phyloP scores from a whole-genome alignment of 2,113 vertebrate genomes.

The Hemiprocne comata region DNA sequence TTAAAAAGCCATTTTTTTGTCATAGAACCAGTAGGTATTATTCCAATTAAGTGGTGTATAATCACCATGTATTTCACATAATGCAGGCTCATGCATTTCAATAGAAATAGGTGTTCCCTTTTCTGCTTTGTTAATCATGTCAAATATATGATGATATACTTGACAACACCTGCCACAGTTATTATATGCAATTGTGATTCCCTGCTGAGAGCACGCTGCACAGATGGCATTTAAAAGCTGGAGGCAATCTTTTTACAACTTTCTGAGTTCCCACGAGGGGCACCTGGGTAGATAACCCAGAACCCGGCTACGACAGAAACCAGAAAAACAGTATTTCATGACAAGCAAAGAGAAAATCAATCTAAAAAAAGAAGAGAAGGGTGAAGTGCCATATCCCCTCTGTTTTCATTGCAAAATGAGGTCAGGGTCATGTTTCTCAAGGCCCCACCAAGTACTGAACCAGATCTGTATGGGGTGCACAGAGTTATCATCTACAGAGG shows the following conservation, averaged over 20 bases:
- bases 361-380: background rate
- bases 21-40: constrained; percentile 67
- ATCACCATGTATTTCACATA: constrained; percentile 65
- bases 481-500: background rate
- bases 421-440: background rate
- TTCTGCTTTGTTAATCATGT: constrained; percentile 54
- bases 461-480: background rate
- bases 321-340: background rate
- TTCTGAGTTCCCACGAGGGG: background rate
- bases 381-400: background rate
- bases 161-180: constrained; percentile 67
- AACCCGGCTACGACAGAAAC: background rate
- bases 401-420: background rate
- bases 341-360: background rate
- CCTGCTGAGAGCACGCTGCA: constrained; percentile 26
- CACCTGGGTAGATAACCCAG: background rate
- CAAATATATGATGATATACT: constrained; percentile 67
- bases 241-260: constrained; percentile 46
- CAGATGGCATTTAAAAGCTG: constrained; percentile 54
- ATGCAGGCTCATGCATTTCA: constrained; percentile 61
- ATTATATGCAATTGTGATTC: constrained; percentile 32
- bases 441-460: background rate
- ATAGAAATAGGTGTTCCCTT: constrained; percentile 56
- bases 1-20: constrained; percentile 69
- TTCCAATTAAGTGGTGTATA: constrained; percentile 66